phyloP scores from a whole-genome alignment of 2,797 vertebrate species.

The Sardinella longiceps region DNA sequence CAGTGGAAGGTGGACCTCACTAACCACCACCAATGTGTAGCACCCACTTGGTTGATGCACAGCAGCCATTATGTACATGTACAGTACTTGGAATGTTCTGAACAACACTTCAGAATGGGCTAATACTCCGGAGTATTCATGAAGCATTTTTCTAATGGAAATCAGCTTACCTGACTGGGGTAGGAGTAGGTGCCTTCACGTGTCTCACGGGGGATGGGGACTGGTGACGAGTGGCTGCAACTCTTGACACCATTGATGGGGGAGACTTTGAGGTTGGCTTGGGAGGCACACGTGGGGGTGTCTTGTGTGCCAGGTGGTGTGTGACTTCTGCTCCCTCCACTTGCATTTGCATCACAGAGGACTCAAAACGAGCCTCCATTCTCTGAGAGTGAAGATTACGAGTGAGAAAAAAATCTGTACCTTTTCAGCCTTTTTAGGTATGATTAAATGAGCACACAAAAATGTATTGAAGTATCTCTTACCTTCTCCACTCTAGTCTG shows the following conservation, averaged over 20 bases:
- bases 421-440: neutral
- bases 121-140: neutral
- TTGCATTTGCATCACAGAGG: constrained; percentile 75
- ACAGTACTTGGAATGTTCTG: neutral
- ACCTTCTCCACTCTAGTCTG: constrained; percentile 89
- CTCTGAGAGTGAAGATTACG: constrained; percentile 68
- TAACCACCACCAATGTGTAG: too few species aligned
- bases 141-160: neutral
- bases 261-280: constrained; percentile 90
- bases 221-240: constrained; percentile 78
- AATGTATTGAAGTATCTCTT: constrained; percentile 33
- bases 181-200: constrained; percentile 86
- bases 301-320: constrained; percentile 89
- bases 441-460: neutral
- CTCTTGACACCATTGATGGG: constrained; percentile 71
- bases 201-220: constrained; percentile 91
- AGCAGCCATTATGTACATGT: too few species aligned
- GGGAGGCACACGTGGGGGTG: constrained; percentile 91
- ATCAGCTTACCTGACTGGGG: constrained; percentile 82
- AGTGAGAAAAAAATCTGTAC: neutral
- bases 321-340: constrained; percentile 76
- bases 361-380: constrained; percentile 86
- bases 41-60: too few species aligned
- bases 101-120: neutral
- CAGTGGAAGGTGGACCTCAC: too few species aligned